Base-by-base conservation (phyloP, 2,797 vertebrate genomes). In the Falco berigora region DNA sequence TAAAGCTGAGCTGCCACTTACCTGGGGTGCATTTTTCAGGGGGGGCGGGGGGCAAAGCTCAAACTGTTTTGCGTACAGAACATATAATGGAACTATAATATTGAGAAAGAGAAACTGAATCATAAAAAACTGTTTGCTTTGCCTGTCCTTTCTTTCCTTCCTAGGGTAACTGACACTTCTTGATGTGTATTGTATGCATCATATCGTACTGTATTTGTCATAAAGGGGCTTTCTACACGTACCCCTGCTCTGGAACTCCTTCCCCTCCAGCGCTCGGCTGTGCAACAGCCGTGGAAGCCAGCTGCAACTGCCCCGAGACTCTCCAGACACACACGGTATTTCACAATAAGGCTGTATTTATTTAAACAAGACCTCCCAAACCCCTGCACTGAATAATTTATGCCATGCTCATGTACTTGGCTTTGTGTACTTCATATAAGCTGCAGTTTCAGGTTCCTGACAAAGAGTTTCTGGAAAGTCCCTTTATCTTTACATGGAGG, bases 371-470 rank as follows among this genome's bases (percentile, higher is more conserved):
- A 36, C 6, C 27, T 40, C 21, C 23, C 53, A 12, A 6, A 6
- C 2, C 0, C 32, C 24, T 5, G 0, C 73, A 46, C 5, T 9
- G 0, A 9, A 11, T 10, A 3, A 18, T 12, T 5, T 6, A 5
- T n/a, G 10, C 53, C 40, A 4, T 4, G 12, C 21, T 71, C 13
- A 7, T 6, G 12, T 1, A 4, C 18, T 11, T 6, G 36, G 38
- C 40, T 53, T 10, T 8, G 40, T 5, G 20, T 4, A 8, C 25
- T 6, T 16, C 0, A 0, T 1, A 2, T 0, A 4, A 36, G 36
- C 55, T 28, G 36, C 4, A 5, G 5, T 1, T 8, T 30, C 56
- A 44, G 59, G 36, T 3, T 73, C 56, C 81, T 23, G 2, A 19
- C 10, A 8, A 10, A 34, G 53, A 13, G 6, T 19, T 42, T 23